These are phyloP conservation scores for Cydia fagiglandana DNA, from an alignment of 1,140 invertebrate species.

Conservation along the genomic window DNA sequence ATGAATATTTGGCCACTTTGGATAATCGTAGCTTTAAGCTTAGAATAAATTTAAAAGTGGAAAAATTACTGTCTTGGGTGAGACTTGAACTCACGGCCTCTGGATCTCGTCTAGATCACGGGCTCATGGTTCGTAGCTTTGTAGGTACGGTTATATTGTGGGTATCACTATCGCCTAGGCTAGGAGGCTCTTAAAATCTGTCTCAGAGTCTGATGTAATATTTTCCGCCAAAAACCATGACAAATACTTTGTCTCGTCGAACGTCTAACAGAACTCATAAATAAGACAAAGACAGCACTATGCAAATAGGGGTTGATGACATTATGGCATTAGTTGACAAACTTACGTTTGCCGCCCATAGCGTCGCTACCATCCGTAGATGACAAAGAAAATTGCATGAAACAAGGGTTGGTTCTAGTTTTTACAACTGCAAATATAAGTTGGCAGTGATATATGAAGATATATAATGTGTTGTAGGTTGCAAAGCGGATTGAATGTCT, in stretches of 20 bases:
- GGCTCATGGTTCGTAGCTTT: too few relatives aligned
- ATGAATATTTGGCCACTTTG: too few relatives aligned
- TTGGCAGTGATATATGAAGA: neutral
- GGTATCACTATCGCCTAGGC: too few relatives aligned
- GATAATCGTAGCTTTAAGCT: too few relatives aligned
- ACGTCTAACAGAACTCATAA: neutral
- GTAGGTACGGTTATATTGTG: too few relatives aligned
- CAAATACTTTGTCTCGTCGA: neutral
- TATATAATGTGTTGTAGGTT: neutral
- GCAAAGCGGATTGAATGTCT: slow-evolving; percentile 1
- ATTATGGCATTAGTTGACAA: slow-evolving; percentile 29
- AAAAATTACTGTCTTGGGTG: too few relatives aligned
- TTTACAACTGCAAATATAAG: neutral
- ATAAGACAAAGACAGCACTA: slow-evolving; percentile 16
- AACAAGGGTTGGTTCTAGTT: neutral
- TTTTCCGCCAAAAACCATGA: neutral
- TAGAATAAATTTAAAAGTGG: too few relatives aligned
- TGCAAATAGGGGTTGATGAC: slow-evolving; percentile 35
- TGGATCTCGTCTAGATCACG: too few relatives aligned
- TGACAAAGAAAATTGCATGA: neutral
- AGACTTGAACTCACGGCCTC: too few relatives aligned
- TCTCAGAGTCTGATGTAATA: too few relatives aligned
- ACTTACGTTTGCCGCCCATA: neutral
- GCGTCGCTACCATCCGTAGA: neutral
- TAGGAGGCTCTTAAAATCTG: too few relatives aligned